Evolutionary conservation across 2,888 invertebrate genomes (phyloP), one percentile per base, ranked within the genome.

Genomic region (Drosophila siamana): DNA sequence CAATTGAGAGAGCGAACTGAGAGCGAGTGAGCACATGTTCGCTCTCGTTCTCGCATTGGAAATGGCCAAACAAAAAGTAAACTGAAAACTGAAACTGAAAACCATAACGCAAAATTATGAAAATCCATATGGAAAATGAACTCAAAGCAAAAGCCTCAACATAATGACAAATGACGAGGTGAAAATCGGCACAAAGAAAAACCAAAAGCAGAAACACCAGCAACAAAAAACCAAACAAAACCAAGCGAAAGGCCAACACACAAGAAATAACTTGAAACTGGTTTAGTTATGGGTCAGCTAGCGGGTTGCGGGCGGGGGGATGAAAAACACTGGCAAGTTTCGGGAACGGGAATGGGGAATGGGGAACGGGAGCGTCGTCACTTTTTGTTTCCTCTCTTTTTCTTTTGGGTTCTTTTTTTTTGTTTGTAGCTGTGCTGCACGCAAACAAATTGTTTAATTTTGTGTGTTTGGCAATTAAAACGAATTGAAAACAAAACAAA

Each of bases 81-180:
- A 52, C 54, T 72, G 67, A 62, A 65, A 51, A 59, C 63, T 40
- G 64, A 69, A 74, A 80, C 74, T 71, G 65, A 69, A 68, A 73
- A 73, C 55, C 64, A 65, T 63, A 80, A 62, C 64, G 77, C 69
- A 68, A 67, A 77, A 77, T 74, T 73, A 80, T 88, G 81, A 76
- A 81, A 74, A 86, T 78, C 74, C 74, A 82, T 78, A 76, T 80
- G 80, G 82, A 74, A 88, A 87, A 78, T 65, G 78, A 70, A 65
- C 69, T 67, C 54, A 56, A 65, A 61, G 59, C 61, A 68, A 69
- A 61, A 75, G 64, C 59, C 64, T 61, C 63, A 47, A 46, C 60
- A 71, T 57, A 55, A 59, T 70, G 61, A 75, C 64, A 68, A 75
- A 70, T 56, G 69, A 74, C 33, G 33, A 72, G 52, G 56, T 47